Base-by-base conservation (phyloP, 2,113 vertebrate genomes). In the Herpetotheres cachinnans region DNA sequence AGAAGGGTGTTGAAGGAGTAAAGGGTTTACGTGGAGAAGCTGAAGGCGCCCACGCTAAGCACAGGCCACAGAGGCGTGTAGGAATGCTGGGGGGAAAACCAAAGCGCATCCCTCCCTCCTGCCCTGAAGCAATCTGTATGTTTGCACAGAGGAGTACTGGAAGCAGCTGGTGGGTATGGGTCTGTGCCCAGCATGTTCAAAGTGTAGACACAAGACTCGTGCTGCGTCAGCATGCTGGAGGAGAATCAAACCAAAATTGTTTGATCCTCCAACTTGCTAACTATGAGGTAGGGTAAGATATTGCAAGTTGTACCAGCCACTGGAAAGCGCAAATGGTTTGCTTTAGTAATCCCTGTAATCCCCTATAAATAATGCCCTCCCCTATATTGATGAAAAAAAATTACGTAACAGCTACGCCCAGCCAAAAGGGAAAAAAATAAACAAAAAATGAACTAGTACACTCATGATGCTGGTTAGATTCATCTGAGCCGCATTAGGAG, bases 331-430 rank as follows among this genome's bases (percentile, higher is more conserved):
- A 81, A 77, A 70, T 44, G 30, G 19, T 87, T 95, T 86, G 59
- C 76, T 92, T 78, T 89, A 72, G 55, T 72, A 89, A 94, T 80
- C 78, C 54, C 46, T 61, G 52, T 69, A 86, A 97, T 95, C 83
- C 63, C 22, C 36, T 93, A 34, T 27, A 84, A 93, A 92, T 66
- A 89, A 82, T 86, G 59, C 61, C 55, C 25, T 70, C 42, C 71
- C 38, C 32, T 78, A n/a, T 72, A 59, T 11, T 91, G 77, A 83
- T 92, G 34, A 81, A 71, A 92, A 93, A 67, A 73, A 81, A 62
- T 89, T 90, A 61, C 69, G 10, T 70, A 69, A 88, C 67, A 58
- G 40, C 81, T 74, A 65, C 50, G 17, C 21, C 36, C 77, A 82
- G 78, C 70, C 73, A 88, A 67, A 61, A 62, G 36, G 55, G 67